Conservation (phyloP, 2,888 invertebrate genomes). For the Zele albiditarsus region DNA sequence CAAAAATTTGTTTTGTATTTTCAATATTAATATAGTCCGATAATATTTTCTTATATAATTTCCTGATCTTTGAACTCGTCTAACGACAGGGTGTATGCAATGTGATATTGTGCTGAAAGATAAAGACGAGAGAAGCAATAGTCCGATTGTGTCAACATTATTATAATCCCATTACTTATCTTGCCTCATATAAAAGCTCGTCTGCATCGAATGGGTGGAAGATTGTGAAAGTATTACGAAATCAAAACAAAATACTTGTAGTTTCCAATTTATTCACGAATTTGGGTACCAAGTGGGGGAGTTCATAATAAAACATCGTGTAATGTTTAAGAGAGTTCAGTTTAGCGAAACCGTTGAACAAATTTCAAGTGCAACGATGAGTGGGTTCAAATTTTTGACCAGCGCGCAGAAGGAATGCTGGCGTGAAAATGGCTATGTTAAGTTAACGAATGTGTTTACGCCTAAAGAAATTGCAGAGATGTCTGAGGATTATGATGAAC, state of each 20-base stretch:
- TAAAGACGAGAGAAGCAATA: neutral
- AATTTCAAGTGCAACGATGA: slow-evolving; percentile 50
- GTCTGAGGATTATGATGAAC: slow-evolving; percentile 74
- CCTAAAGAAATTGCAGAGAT: slow-evolving; percentile 73
- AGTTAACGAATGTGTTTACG: slow-evolving; percentile 73
- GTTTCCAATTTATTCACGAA: slow-evolving; percentile 31
- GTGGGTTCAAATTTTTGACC: slow-evolving; percentile 67
- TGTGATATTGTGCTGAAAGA: neutral
- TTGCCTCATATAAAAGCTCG: neutral
- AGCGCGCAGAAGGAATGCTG: slow-evolving; percentile 74
- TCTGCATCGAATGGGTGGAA: slow-evolving; percentile 2
- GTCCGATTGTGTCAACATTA: neutral
- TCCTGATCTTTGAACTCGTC: neutral
- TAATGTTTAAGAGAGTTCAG: slow-evolving; percentile 29
- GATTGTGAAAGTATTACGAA: slow-evolving; percentile 8
- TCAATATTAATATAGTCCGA: neutral
- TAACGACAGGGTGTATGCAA: neutral
- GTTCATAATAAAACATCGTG: slow-evolving; percentile 34
- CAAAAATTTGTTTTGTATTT: neutral
- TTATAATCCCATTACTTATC: neutral
- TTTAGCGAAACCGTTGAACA: neutral
- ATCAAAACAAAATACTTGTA: neutral
- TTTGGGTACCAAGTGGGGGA: slow-evolving; percentile 41
- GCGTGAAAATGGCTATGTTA: slow-evolving; percentile 75
- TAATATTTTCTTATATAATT: neutral